These are phyloP conservation scores for Malurus elegans DNA, from an alignment of 2,113 vertebrate species.

Conservation along the genomic window DNA sequence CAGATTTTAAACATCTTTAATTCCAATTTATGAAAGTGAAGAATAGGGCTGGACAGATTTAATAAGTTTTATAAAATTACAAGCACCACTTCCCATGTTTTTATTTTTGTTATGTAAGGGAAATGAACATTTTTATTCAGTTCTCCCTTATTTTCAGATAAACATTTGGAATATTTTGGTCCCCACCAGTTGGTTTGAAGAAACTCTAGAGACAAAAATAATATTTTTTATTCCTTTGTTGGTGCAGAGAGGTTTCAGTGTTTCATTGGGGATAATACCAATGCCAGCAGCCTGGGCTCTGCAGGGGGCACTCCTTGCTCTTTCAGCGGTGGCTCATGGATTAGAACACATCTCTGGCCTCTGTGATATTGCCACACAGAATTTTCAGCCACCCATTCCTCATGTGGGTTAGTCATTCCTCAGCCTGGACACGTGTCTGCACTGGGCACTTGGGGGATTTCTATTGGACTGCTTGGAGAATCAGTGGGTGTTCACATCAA, in stretches of 20 bases:
- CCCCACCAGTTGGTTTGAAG: neutral
- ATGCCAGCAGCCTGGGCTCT: neutral
- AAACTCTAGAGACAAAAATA: neutral
- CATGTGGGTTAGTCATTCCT: neutral
- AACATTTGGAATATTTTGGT: neutral
- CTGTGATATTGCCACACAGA: neutral
- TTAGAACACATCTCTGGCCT: neutral
- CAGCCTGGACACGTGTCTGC: neutral
- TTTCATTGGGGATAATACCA: neutral
- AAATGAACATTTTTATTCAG: neutral
- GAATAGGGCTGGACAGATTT: neutral
- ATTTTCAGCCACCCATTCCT: neutral
- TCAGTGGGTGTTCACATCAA: neutral
- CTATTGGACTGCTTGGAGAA: neutral
- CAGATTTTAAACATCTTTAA: neutral
- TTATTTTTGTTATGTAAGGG: neutral
- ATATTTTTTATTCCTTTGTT: neutral
- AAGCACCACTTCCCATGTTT: neutral
- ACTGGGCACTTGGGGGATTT: neutral
- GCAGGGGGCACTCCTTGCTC: neutral
- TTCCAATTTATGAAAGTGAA: neutral
- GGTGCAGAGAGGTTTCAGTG: neutral
- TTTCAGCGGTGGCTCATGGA: neutral
- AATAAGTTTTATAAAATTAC: neutral
- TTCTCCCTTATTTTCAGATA: neutral